Percentiles rank a stretch among this genome's conserved stretches.
phyloP scores from a whole-genome alignment of 2,888 invertebrate genomes.

The Drosophila merina region DNA sequence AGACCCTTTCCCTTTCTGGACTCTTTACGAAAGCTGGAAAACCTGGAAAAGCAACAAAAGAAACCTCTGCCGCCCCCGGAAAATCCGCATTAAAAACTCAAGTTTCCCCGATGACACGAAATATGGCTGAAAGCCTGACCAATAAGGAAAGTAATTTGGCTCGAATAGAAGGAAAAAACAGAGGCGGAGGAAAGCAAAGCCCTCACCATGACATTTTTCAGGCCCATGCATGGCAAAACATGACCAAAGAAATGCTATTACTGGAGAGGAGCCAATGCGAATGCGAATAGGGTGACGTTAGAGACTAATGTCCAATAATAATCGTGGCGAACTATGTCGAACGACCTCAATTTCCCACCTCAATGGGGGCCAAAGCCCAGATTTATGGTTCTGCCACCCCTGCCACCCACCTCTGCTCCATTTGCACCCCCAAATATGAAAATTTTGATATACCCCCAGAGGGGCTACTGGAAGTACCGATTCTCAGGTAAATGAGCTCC shows the following conservation, averaged over 20 bases:
- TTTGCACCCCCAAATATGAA: constrained; percentile 30
- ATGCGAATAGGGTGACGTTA: constrained; percentile 38
- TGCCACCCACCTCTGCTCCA: not conserved
- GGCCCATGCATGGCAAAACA: constrained; percentile 40
- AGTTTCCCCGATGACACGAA: constrained; percentile 71
- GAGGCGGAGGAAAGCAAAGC: constrained; percentile 35
- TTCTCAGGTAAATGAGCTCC: constrained; percentile 62
- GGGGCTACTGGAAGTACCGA: constrained; percentile 34
- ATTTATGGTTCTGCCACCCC: not conserved
- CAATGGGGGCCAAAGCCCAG: constrained; percentile 20
- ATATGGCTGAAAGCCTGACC: constrained; percentile 23
- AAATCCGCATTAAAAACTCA: constrained; percentile 74
- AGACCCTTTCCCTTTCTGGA: constrained; percentile 36
- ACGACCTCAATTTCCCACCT: constrained; percentile 67
- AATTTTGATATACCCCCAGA: constrained; percentile 25
- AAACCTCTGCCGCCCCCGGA: constrained; percentile 46
- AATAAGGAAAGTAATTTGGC: constrained; percentile 74
- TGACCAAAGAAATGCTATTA: constrained; percentile 69
- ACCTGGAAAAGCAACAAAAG: constrained; percentile 49
- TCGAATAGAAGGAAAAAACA: constrained; percentile 11
- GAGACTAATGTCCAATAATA: constrained; percentile 59
- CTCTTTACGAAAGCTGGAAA: constrained; percentile 54
- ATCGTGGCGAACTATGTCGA: constrained; percentile 67
- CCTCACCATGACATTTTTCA: constrained; percentile 71
- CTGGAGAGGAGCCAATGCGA: constrained; percentile 50